Evolutionary conservation across 2,797 vertebrate genomes (phyloP).

Genomic region (Lateolabrax maculatus): DNA sequence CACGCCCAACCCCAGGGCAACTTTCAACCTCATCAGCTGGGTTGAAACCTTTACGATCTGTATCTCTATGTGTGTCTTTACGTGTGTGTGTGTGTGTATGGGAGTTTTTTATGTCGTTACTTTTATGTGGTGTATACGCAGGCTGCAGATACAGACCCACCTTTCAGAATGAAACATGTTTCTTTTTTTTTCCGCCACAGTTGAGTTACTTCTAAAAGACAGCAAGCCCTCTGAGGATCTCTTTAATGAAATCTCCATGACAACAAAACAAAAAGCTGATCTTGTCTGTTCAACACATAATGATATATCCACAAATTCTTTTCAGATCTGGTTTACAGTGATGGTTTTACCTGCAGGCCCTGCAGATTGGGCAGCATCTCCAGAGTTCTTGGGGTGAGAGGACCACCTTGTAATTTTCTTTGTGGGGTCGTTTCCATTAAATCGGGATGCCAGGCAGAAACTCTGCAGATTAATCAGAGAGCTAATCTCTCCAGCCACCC

Average conservation of each 20-base stretch:
- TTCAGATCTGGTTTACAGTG: not conserved
- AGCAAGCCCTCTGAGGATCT: slow-evolving; percentile 1
- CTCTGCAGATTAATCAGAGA: slow-evolving; percentile 43
- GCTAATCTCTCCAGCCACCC: slow-evolving; percentile 52
- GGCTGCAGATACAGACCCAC: slow-evolving; percentile 1
- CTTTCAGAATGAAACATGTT: slow-evolving; percentile 3
- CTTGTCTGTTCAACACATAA: not conserved
- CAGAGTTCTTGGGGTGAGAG: slow-evolving; percentile 27
- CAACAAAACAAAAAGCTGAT: slow-evolving; percentile 62
- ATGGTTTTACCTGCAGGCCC: slow-evolving; percentile 46
- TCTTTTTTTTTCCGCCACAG: not conserved
- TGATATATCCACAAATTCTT: not conserved
- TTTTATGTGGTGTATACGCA: not conserved
- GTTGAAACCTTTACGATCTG: not conserved
- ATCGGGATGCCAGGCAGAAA: slow-evolving; percentile 20
- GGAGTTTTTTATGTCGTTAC: not conserved
- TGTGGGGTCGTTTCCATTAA: slow-evolving; percentile 40
- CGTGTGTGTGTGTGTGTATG: not conserved
- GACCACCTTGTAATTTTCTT: slow-evolving; percentile 45
- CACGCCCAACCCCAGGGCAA: slow-evolving; percentile 21
- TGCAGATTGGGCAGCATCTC: slow-evolving; percentile 17
- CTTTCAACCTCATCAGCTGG: slow-evolving; percentile 20
- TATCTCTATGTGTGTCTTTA: not conserved
- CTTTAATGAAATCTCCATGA: slow-evolving; percentile 50
- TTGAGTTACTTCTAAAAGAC: slow-evolving; percentile 26